Base-by-base conservation (phyloP, 2,888 invertebrate genomes). In the Allolobophora icterica region DNA sequence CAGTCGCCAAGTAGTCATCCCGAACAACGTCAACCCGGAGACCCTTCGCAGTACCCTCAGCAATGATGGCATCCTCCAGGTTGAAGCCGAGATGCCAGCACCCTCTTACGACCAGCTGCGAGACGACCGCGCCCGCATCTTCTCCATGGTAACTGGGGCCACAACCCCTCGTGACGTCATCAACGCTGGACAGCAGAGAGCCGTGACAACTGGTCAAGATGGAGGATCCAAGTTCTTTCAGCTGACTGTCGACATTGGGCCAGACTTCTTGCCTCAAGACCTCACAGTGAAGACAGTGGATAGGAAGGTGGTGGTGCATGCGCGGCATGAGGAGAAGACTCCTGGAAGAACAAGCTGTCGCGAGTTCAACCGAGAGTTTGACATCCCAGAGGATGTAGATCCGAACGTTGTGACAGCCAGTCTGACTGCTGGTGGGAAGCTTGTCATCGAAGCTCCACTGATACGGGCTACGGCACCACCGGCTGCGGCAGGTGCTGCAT, bases 321-420 rank as follows among this genome's bases (percentile, higher is more conserved):
- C 95, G 5, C 94, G 94, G 90, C 95, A 95, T 92, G 95, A 95
- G 91, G 95, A 95, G 92, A 94, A 94, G 92, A 92, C 93, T 17
- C 93, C 94, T 3, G 95, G 94, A 17, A 92, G 94, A 58, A 94
- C 94, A 19, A 93, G 95, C 90, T 94, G 94, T 92, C 94, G 94
- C 91, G 95, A 95, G 91, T 95, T 95, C 92, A 95, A 94, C 92
- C 94, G 95, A 91, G 95, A 95, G 92, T 95, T 95, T 92, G 95
- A 95, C 91, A 93, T 95, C 42, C 95, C 95, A 3, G 94, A 94
- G 89, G 93, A 93, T 90, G 95, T 95, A 30, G 95, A 95, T 91
- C 94, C 95, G 35, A 93, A 94, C 58, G 93, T 94, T 19, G 94
- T 95, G 52, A 94, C 94, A 0, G 95, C 95, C 30, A 94, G 94